Base-by-base conservation (phyloP, 2,797 vertebrate species). In the Microtus californicus region DNA sequence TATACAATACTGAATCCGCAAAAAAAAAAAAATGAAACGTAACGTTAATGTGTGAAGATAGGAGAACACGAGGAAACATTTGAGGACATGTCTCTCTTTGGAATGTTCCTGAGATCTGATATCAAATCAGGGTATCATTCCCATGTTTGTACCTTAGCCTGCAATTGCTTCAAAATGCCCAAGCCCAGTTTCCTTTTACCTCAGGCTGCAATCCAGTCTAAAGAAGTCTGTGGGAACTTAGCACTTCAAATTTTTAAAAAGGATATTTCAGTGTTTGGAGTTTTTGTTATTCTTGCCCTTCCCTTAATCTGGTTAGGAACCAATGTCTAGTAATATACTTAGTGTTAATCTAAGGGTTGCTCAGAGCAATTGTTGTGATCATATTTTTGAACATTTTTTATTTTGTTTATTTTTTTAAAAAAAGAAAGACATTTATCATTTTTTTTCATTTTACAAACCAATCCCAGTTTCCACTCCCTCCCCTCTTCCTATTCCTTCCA, bases 291-390 rank as follows among this genome's bases (percentile, higher is more conserved):
- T 95, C 17, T 59, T 59, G 34, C 71, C 92, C 87, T 86, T 76
- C 56, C 96, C 85, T 48, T 87, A 91, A 94, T 96, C 69, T 74
- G 92, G 63, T 95, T 95, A 94, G 95, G 86, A 97, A 94, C 90
- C 94, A 97, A 97, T 97, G 97, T 97, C 94, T 95, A 97, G 96
- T 94, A 94, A 69, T 96, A 96, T 96, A 97, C 97, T 97, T 97
- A 97, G 83, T 94, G 92, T 97, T 98, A 95, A 97, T 95, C 83
- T 94, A 92, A 95, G 94, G 77, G 95, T 95, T 93, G 82, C 82
- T 87, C 63, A 82, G 88, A 67, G 59, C 83, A 80, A 89, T 97
- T 90, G 97, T 94, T 54, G 51, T 54, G 15, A 15, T 54, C 15
- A 54, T 54, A 54, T 54, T 54, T 54, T 54, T 54, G 51, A 54